Evolutionary conservation across 2,113 vertebrate genomes (phyloP), one percentile per base, ranked within the genome.

Genomic region (Perca flavescens): DNA sequence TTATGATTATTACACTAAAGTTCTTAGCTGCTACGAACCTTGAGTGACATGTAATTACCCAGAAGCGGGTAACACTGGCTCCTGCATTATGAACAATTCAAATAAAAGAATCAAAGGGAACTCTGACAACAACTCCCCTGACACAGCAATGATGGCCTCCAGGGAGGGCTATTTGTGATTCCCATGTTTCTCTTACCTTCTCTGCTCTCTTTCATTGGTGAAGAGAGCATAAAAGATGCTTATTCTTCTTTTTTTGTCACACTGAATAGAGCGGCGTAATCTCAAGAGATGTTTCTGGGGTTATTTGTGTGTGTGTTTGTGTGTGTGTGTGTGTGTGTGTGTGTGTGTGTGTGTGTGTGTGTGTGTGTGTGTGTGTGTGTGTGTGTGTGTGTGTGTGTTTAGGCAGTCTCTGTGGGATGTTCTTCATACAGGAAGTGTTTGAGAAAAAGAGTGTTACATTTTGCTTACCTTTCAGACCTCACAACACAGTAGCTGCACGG

Each of bases 141-240:
- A 49, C 71, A 67, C 54, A 28, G 52, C 10, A 16, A 22, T 50
- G 56, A 70, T 47, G 60, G 83, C 62, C 84, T 72, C 65, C 43
- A 54, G 75, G 72, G 75, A 82, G 49, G 43, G 47, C 28, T 68
- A 49, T 40, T 63, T 84, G 64, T 22, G 31, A 78, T 58, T 79
- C 61, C 49, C 17, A 25, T 64, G 60, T 76, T 86, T 81, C 58
- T 78, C 22, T 73, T 43, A 54, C 47, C 36, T 52, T 65, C 36
- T 36, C 36, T 50, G 36, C 73, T 83, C 19, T 83, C 13, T 84
- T 80, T 86, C 76, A 65, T 86, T 57, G 78, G 36, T 67, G 73
- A 77, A 50, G 40, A 77, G 52, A 74, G 76, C 76, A 68, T 63
- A 67, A 79, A 76, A 74, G n/a, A 63, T 14, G 0, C 46, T 50